Base-by-base conservation (phyloP, 2,113 vertebrate species). In the Sinocyclocheilus maitianheensis region DNA sequence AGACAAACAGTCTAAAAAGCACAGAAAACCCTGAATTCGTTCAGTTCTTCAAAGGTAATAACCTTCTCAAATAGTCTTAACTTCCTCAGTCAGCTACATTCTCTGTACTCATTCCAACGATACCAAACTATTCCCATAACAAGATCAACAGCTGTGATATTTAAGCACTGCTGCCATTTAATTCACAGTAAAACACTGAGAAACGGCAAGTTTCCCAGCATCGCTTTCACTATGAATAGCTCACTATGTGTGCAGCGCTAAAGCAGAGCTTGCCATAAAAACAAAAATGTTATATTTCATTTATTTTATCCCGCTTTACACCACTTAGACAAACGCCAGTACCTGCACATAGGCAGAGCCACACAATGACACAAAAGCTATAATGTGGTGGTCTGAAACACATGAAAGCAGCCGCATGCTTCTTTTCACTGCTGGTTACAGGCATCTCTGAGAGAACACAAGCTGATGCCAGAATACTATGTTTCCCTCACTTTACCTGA, bases 361-460 rank as follows among this genome's bases (percentile, higher is more conserved):
- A 8, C 72, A 75, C 43, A 75, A 48, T 48, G 22, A 43, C 72
- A 75, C 12, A 48, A 75, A 48, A 75, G 22, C 72, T 75, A 48
- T 75, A 75, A 78, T 60, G 77, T 34, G 24, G 18, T 60, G 51
- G 51, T 22, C 14, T 22, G 43, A 20, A n/a, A 22, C 84, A 80
- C 81, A 86, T 85, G 62, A 91, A 92, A 91, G 90, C 77, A 40
- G 53, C 53, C 26, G 22, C 4, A 12, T 60, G 26, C 30, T 22
- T 78, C 18, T 78, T 55, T 60, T 37, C 30, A 37, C 77, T 37
- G 16, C 16, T 60, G 60, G 87, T 81, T 79, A 75, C 40, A 75
- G 40, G 40, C 22, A 75, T 12, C 71, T 46, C 10, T 46, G 71
- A 46, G 40, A 12, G 11, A 74, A 74, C 37, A 22, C 40, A 24